phyloP scores from a whole-genome alignment of 2,113 vertebrate genomes.

The Terrapene triunguis region DNA sequence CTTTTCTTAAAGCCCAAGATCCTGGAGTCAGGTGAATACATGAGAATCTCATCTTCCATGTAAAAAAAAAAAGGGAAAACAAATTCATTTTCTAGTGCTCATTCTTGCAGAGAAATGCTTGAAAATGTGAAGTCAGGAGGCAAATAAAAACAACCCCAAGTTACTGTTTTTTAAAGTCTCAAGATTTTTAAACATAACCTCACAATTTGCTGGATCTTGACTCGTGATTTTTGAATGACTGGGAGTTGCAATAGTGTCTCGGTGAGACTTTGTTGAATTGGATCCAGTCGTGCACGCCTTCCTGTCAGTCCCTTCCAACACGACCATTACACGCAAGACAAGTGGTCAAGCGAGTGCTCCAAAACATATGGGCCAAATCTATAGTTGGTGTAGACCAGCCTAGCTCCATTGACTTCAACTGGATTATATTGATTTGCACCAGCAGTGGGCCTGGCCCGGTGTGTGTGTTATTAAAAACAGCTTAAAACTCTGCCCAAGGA shows the following conservation, averaged over 20 bases:
- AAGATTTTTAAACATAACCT: not conserved
- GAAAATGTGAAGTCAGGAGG: not conserved
- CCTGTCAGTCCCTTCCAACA: not conserved
- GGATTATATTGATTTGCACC: not conserved
- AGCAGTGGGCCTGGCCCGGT: not conserved
- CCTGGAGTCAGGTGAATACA: not conserved
- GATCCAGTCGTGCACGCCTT: not conserved
- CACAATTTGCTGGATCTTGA: not conserved
- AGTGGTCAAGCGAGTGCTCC: not conserved
- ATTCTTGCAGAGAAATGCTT: not conserved
- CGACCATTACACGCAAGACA: not conserved
- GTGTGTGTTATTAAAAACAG: too few species aligned
- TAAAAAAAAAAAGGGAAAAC: not conserved
- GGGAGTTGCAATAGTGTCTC: not conserved
- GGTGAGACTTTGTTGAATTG: not conserved
- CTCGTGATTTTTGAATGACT: not conserved
- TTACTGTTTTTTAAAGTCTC: not conserved
- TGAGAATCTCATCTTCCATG: not conserved
- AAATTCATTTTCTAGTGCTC: not conserved
- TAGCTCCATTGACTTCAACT: not conserved
- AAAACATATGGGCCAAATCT: not conserved
- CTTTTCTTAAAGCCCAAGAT: not conserved
- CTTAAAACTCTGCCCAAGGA: too few species aligned
- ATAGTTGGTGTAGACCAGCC: not conserved
- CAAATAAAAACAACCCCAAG: not conserved